A percentile compares a stretch with the other conserved stretches of the same genome.
Conservation (phyloP, 1,140 invertebrate species). For the Dendrolimus kikuchii region DNA sequence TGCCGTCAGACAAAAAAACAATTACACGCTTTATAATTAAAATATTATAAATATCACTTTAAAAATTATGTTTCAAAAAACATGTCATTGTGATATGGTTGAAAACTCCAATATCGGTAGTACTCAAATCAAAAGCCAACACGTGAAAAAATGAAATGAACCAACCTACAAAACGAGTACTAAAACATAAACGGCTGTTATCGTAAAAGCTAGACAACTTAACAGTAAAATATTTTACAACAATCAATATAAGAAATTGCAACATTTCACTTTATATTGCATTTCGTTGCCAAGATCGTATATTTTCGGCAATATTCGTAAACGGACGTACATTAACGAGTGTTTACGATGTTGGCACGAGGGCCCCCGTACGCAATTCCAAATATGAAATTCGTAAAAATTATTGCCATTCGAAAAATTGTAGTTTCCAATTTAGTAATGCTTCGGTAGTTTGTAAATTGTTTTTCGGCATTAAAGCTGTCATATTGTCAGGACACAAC, state of each 20-base stretch:
- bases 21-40: too few relatives aligned
- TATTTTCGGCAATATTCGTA: slow-evolving; percentile 15
- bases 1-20: too few relatives aligned
- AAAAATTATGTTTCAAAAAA: too few relatives aligned
- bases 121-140: too few relatives aligned
- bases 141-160: too few relatives aligned
- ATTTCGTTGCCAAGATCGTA: slow-evolving; percentile 21
- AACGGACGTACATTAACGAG: slow-evolving; percentile 10
- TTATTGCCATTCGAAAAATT: slow-evolving; percentile 7
- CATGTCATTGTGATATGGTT: too few relatives aligned
- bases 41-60: too few relatives aligned
- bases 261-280: slow-evolving; percentile 20
- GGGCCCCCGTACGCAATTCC: slow-evolving; percentile 7
- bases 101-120: too few relatives aligned
- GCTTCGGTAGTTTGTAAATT: neutral
- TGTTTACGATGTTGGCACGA: slow-evolving; percentile 25
- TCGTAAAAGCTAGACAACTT: slow-evolving; percentile 3
- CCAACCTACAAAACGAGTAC: too few relatives aligned
- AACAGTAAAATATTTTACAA: slow-evolving; percentile 9
- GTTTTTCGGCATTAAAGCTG: too few relatives aligned
- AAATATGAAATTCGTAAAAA: slow-evolving; percentile 6
- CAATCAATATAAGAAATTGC: slow-evolving; percentile 17
- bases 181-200: too few relatives aligned
- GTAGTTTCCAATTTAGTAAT: slow-evolving; percentile 34
- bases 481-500: too few relatives aligned